Base-by-base conservation (phyloP, 2,888 invertebrate genomes). In the Branchipolynoe longqiensis region DNA sequence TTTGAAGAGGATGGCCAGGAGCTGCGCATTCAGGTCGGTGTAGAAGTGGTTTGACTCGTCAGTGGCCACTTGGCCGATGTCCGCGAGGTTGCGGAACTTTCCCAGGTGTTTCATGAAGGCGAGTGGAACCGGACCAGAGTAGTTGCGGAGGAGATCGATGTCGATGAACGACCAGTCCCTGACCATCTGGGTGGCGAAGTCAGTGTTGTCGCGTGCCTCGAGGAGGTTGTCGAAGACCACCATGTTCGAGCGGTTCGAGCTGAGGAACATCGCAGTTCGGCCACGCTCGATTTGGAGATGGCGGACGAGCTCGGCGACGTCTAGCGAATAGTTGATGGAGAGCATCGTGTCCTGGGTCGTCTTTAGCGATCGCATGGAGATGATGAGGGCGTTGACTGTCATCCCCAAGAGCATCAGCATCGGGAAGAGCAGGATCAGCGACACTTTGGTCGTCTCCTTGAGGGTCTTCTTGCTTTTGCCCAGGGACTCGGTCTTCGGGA, bases 241-340 rank as follows among this genome's bases (percentile, higher is more conserved):
- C 78, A 78, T 78, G 28, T 78, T 78, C 28, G 41, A 41, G 1
- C 78, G 41, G 38, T 69, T 69, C 4, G 78, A n/a, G 25, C 78
- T 78, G 78, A 54, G 28, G 54, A 78, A 78, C 78, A 78, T 78
- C 1, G 78, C 25, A 25, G 78, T 78, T 28, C 78, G 41, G 18
- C 78, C 78, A 8, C 78, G 78, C 18, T 78, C 78, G 12, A 78
- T 78, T n/a, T 78, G 78, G 12, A 78, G 78, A 18, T 78, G 41
- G 3, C 78, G 41, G 6, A 78, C 78, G 6, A 78, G 78, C 25
- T 78, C 78, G 18, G 78, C 78, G 12, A 78, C 28, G 8, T 78
- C 78, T 6, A 78, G 41, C 6, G 78, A 41, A 25, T 78, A 48
- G 12, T 78, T 41, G 8, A 78, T 78, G 25, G 54, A 22, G 22